A percentile compares a stretch with the other conserved stretches of the same genome.
phyloP scores from a whole-genome alignment of 2,113 vertebrate genomes.

The Athene cunicularia region DNA sequence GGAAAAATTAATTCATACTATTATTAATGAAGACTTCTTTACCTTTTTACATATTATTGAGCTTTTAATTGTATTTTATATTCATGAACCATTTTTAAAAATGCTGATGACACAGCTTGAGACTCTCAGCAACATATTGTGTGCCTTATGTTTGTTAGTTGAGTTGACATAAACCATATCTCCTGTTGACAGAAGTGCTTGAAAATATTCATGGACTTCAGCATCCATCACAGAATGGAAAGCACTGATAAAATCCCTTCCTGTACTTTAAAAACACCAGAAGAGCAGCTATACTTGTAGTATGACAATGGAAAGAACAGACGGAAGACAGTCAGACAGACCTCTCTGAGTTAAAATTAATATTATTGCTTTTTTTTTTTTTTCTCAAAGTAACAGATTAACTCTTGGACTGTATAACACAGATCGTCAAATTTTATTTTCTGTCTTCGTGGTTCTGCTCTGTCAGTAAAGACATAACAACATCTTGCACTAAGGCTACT shows the following conservation, averaged over 20 bases:
- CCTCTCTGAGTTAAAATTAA: not conserved
- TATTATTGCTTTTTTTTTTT: not conserved
- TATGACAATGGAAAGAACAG: not conserved
- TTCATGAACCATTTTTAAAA: not conserved
- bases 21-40: not conserved
- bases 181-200: conserved; percentile 42
- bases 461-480: not conserved
- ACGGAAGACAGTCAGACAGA: not conserved
- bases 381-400: not conserved
- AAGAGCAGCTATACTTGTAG: not conserved
- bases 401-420: not conserved
- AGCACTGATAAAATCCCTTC: conserved; percentile 63
- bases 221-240: conserved; percentile 38
- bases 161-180: conserved; percentile 64
- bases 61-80: not conserved
- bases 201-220: conserved; percentile 58
- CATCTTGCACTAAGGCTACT: not conserved
- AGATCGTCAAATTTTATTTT: not conserved
- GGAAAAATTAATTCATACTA: not conserved
- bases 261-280: conserved; percentile 43
- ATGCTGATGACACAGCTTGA: not conserved
- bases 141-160: conserved; percentile 63
- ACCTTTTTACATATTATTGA: not conserved
- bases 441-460: not conserved
- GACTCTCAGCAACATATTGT: conserved; percentile 37